Base-by-base conservation (phyloP, 2,113 vertebrate species). In the Pluvianellus socialis region DNA sequence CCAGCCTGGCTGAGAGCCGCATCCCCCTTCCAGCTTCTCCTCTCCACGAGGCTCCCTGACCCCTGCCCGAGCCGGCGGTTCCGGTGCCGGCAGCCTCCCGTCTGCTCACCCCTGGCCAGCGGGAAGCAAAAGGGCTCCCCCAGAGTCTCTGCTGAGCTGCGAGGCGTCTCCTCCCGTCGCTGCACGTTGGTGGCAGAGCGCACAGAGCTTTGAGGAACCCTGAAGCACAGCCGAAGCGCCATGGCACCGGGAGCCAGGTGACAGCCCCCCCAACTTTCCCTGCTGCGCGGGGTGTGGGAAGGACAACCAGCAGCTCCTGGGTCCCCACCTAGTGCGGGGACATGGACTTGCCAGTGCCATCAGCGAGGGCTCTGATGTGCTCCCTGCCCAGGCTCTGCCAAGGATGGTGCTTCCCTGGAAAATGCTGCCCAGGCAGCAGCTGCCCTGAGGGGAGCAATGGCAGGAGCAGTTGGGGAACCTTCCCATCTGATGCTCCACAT, bases 181-280 rank as follows among this genome's bases (percentile, higher is more conserved):
- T 35, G 38, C 26, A 50, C 26, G 42, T 12, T 11, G 26, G 3
- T 47, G 73, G 45, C 28, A 45, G 15, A 50, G 28, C 12, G 35
- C 55, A 10, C 7, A 47, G 49, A 65, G 30, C 35, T 79, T 8
- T 24, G 47, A 53, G 65, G 28, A 9, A 53, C 62, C 14, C 14
- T 24, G 22, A 24, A 62, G 73, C 72, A 62, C 33, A 73, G 72
- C 55, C 77, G 59, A 42, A 27, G 12, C 22, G 74, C 2, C 1
- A 50, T 40, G 61, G 59, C 32, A 63, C 27, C 0, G 0, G 26
- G 13, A 75, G 8, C 10, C 22, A 18, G 53, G 17, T 47, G 81
- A 22, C 8, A 72, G 22, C 2, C 2, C 3, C 3, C 63, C 4
- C 7, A 38, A 0, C 3, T 27, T 32, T 26, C 22, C 44, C 38